Conservation (phyloP, 1,140 invertebrate species). For the Drosophila elegans region DNA sequence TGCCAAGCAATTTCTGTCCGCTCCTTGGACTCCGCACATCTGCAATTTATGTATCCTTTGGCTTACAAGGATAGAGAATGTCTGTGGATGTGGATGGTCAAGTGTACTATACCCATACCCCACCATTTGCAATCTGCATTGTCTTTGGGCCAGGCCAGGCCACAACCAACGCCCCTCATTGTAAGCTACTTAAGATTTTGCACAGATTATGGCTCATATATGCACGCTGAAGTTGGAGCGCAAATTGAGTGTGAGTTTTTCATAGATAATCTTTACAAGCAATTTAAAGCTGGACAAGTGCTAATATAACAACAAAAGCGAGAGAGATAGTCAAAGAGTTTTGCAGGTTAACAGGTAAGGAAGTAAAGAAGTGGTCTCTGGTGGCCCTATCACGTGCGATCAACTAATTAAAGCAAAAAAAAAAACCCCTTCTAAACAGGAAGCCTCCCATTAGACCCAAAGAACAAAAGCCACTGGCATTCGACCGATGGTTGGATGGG, state of each 20-base stretch:
- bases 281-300: constrained; percentile 81
- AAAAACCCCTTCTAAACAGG: constrained; percentile 74
- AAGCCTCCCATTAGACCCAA: constrained; percentile 74
- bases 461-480: constrained; percentile 57
- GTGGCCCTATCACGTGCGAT: constrained; percentile 74
- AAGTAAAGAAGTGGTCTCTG: constrained; percentile 5
- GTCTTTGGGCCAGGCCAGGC: constrained; percentile 50
- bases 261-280: constrained; percentile 83
- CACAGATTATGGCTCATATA: constrained; percentile 68
- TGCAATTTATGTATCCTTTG: constrained; percentile 82
- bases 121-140: constrained; percentile 17
- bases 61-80: constrained; percentile 74
- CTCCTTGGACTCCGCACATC: constrained; percentile 48
- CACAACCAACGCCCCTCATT: constrained; percentile 62
- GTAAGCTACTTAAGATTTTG: constrained; percentile 83
- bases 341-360: background rate
- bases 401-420: constrained; percentile 77
- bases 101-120: constrained; percentile 10
- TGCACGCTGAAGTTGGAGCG: constrained; percentile 79
- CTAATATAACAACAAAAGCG: constrained; percentile 68
- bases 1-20: constrained; percentile 55
- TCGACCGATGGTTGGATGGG: background rate
- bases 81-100: constrained; percentile 47
- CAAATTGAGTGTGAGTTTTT: constrained; percentile 83
- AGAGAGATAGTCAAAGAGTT: constrained; percentile 10